These are phyloP conservation scores for Diaprepes abbreviatus DNA, from an alignment of 2,888 invertebrate genomes.

Conservation along the genomic window DNA sequence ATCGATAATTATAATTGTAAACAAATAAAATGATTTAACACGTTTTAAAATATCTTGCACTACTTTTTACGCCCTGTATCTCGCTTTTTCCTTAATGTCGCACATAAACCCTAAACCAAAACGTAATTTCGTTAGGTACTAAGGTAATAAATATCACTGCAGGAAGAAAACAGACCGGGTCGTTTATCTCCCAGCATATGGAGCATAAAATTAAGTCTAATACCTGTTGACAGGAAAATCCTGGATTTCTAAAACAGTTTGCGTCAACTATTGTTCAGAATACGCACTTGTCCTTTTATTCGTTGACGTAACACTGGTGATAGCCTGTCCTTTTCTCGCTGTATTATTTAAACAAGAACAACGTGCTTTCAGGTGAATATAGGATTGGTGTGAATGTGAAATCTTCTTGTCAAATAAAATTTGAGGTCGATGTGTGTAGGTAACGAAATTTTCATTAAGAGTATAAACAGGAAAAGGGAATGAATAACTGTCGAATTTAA, in stretches of 20 bases:
- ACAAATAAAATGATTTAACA: no score
- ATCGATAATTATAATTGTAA: no score
- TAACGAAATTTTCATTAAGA: background rate
- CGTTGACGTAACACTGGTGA: background rate
- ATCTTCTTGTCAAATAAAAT: background rate
- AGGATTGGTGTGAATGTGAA: background rate
- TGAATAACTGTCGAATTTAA: no score
- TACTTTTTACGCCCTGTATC: no score
- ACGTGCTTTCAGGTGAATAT: no score
- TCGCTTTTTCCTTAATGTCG: no score
- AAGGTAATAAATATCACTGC: background rate
- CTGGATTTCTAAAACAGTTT: constrained; percentile 2
- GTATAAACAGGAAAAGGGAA: no score
- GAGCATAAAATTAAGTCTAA: constrained; percentile 13
- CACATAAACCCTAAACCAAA: no score
- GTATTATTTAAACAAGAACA: no score
- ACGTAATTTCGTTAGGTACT: no score
- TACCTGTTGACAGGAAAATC: constrained; percentile 16
- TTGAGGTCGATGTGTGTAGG: background rate
- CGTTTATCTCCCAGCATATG: constrained; percentile 7
- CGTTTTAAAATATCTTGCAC: no score
- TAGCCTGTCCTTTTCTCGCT: no score
- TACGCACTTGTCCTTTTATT: background rate
- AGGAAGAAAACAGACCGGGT: constrained; percentile 2
- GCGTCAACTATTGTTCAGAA: background rate